Base-by-base conservation (phyloP, 2,888 invertebrate species). In the Xestia rhomboidea region DNA sequence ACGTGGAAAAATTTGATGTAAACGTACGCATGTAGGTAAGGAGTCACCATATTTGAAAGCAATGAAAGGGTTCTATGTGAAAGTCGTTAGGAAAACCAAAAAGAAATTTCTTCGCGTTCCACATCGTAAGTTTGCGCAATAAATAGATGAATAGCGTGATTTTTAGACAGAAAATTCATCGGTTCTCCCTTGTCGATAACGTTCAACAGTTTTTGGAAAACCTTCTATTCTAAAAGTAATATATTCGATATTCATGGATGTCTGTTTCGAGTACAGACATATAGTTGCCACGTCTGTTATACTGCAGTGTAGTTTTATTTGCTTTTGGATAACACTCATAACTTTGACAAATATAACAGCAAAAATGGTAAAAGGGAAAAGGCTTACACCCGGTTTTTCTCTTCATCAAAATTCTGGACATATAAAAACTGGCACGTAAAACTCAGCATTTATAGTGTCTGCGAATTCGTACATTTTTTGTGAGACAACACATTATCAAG, bases 1-100 rank as follows among this genome's bases (percentile, higher is more conserved):
- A 83, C 77, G 82, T 77, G 78, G 68, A 86, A 51, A 80, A 54
- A 73, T 66, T 81, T 81, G 41, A 75, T 78, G 77, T 74, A 24
- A 54, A 49, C 63, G 21, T 30, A 64, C 46, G 74, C 67, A 64
- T 44, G 34, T 34, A n/a, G n/a, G 63, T 68, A 63, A 41, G 34
- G 62, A 24, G 27, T 68, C 44, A 41, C 64, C 21, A 44, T 62
- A 75, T 54, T 68, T 82, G 66, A 60, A 76, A 76, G 69, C 30
- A 34, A n/a, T 81, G 70, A 70, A 81, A 68, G 62, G 67, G 62
- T 54, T 57, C 60, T 57, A 13, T 62, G 54, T 8, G 54, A 49
- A 77, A 54, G 67, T 70, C 67, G 41, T 81, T 82, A 70, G 54
- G 67, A 27, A 77, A 70, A 67, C 5, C 38, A 46, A 67, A 66